Conservation (phyloP, 1,140 invertebrate genomes). For the Bombus fervidus region DNA sequence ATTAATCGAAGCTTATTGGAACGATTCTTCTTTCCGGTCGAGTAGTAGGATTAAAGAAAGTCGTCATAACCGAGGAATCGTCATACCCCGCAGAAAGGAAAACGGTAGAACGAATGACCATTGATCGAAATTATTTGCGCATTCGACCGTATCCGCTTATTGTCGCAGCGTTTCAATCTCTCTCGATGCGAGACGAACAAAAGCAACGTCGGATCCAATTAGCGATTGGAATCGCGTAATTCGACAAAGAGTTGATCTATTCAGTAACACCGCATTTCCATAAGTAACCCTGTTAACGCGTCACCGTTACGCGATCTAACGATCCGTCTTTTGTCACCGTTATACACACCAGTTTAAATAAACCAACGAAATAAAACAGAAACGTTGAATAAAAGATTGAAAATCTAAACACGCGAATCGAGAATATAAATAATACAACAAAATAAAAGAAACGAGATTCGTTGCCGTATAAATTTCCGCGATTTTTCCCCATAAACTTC, state of each 20-base stretch:
- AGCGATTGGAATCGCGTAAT: background rate
- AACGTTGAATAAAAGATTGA: background rate
- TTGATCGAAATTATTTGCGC: background rate
- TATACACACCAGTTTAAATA: background rate
- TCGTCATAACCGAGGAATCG: background rate
- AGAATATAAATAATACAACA: background rate
- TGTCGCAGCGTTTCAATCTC: conserved; percentile 1
- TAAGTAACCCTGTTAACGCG: background rate
- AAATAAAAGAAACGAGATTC: background rate
- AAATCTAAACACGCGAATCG: background rate
- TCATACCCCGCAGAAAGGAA: background rate
- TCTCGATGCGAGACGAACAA: background rate
- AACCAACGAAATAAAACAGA: background rate
- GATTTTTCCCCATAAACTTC: background rate
- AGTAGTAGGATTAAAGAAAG: background rate
- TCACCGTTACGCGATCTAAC: background rate
- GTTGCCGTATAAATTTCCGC: background rate
- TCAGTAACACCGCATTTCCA: conserved; percentile 14
- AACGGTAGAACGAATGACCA: no score
- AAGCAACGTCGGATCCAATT: conserved; percentile 6
- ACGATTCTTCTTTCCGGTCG: background rate
- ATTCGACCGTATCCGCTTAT: background rate
- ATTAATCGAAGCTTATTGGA: background rate
- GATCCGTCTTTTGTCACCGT: background rate
- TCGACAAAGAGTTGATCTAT: conserved; percentile 16